A percentile compares a stretch with the other conserved stretches of the same genome.
Evolutionary conservation across 2,888 invertebrate species (phyloP).

Genomic region (Microplitis manilae): DNA sequence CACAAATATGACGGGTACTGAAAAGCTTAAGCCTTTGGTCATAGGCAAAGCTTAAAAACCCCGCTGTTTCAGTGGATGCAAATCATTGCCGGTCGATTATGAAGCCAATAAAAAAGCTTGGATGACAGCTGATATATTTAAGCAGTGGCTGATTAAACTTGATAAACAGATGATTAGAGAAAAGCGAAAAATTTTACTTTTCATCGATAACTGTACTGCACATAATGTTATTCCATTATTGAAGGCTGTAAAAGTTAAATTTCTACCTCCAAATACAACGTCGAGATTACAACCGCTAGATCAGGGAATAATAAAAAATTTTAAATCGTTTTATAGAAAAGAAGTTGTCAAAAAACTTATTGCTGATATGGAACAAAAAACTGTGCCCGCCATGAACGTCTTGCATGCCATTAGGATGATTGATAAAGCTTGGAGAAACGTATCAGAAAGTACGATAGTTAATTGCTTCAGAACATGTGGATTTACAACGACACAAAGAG

Average conservation of each 20-base stretch:
- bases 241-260: conserved; percentile 51
- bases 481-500: neutral
- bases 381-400: neutral
- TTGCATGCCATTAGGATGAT: conserved; percentile 8
- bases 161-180: conserved; percentile 55
- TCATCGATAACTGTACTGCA: conserved; percentile 61
- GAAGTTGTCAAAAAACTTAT: conserved; percentile 5
- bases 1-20: conserved; percentile 60
- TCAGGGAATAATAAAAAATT: conserved; percentile 8
- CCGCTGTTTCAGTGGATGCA: conserved; percentile 48
- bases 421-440: conserved; percentile 12
- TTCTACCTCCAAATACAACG: conserved; percentile 15
- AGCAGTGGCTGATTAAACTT: conserved; percentile 50
- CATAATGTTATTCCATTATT: conserved; percentile 53
- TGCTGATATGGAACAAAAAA: conserved; percentile 1
- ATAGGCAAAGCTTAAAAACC: conserved; percentile 64
- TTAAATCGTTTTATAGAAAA: neutral
- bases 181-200: conserved; percentile 57
- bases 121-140: conserved; percentile 61
- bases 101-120: conserved; percentile 60
- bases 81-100: conserved; percentile 56
- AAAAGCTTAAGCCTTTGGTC: conserved; percentile 60
- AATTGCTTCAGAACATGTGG: neutral
- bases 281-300: conserved; percentile 9
- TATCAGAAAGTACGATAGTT: neutral